Base-by-base conservation (phyloP, 2,797 vertebrate species). In the Anomalospiza imberbis region DNA sequence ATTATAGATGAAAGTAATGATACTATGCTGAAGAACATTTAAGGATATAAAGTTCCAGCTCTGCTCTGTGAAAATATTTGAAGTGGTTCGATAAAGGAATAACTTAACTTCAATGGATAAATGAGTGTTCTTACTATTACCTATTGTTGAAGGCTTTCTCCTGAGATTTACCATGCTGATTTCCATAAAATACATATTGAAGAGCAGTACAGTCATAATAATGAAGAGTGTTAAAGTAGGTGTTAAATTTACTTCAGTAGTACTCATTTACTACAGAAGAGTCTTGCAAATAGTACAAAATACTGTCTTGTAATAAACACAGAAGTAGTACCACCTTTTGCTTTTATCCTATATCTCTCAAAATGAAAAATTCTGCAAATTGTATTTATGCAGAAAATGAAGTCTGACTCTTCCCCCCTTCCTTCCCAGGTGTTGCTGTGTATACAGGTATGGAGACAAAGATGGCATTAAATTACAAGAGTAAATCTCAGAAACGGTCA, bases 371-470 rank as follows among this genome's bases (percentile, higher is more conserved):
- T 21, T 38, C 21, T 80, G 9, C 34, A 21, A 32, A 17, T 8
- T 51, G 5, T 47, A 7, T 42, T 25, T 21, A 17, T 73, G 60
- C n/a, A 87, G 61, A 73, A 91, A 85, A 42, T 72, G 29, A 92
- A 60, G 5, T 80, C 34, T 93, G 72, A 85, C 79, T 93, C 47
- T 93, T 67, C 63, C 19, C 34, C 6, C 40, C 10, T 89, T 92
- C 76, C 66, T 83, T 95, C 97, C 36, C 97, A 99, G 99, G 99
- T 97, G 99, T 99, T 96, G 99, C 99, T 13, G 98, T 99, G 81
- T 99, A 99, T 95, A 99, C 99, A 5, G 99, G 99, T 93, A 99
- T 99, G 99, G 99, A 99, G 97, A 99, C 99, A 89, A 99, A 99
- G 97, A 99, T 99, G 99, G 99, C 99, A 66, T 98, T 99, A 95